phyloP scores from a whole-genome alignment of 2,797 vertebrate genomes.

The Cheirogaleus major region DNA sequence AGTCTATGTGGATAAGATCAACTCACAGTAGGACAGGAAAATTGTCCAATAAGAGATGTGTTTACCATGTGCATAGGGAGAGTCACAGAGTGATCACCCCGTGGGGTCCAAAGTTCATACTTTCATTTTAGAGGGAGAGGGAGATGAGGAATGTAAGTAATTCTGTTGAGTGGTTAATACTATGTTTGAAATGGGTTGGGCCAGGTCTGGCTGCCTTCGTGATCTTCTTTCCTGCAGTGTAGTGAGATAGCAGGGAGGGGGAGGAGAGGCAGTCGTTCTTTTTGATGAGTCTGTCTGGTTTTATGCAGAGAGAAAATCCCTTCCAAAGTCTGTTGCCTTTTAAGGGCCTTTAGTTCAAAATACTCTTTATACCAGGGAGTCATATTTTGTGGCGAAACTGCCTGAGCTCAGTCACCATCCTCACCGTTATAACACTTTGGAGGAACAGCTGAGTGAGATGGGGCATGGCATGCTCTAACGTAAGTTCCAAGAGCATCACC shows the following conservation, averaged over 20 bases:
- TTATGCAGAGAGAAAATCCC: not conserved
- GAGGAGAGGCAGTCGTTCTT: not conserved
- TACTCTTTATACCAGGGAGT: not conserved
- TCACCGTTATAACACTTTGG: accelerated
- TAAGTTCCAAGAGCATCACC: not conserved
- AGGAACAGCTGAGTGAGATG: accelerated
- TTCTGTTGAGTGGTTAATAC: not conserved
- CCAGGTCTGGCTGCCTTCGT: too few species aligned
- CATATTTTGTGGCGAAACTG: not conserved
- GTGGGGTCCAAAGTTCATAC: not conserved
- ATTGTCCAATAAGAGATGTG: not conserved
- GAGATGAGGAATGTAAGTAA: not conserved
- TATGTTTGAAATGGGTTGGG: too few species aligned
- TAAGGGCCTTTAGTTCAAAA: not conserved
- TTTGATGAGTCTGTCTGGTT: not conserved
- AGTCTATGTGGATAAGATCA: accelerated
- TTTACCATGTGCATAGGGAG: not conserved
- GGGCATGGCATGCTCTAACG: not conserved
- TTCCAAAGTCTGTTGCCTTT: not conserved
- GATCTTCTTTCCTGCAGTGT: not conserved
- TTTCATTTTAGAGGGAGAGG: not conserved
- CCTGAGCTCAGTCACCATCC: not conserved
- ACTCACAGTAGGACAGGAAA: not conserved
- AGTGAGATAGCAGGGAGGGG: not conserved
- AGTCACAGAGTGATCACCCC: not conserved